phyloP scores from a whole-genome alignment of 2,888 invertebrate species.

The Cartodere bifasciata region DNA sequence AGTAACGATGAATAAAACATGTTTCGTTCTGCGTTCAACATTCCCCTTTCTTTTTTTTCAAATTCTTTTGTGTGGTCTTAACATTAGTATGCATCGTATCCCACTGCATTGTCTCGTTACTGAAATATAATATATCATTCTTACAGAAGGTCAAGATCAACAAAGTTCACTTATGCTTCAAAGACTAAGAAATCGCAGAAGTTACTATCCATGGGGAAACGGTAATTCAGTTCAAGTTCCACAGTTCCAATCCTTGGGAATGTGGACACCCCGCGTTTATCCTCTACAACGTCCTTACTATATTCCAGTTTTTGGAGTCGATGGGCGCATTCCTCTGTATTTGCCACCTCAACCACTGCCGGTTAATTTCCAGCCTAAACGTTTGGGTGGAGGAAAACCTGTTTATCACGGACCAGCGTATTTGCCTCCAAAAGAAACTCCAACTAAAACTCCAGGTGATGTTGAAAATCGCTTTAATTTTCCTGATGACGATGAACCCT shows the following conservation, averaged over 20 bases:
- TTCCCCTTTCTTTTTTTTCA: too few relatives aligned
- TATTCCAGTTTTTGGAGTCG: slow-evolving; percentile 27
- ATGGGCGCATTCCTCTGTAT: slow-evolving; percentile 25
- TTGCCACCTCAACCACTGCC: slow-evolving; percentile 28
- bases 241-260: slow-evolving; percentile 15
- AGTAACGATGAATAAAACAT: too few relatives aligned
- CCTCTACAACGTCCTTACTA: slow-evolving; percentile 28
- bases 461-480: slow-evolving; percentile 14
- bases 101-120: too few relatives aligned
- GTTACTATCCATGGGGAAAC: slow-evolving; percentile 13
- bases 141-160: too few relatives aligned
- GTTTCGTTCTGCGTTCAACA: too few relatives aligned
- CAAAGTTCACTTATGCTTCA: too few relatives aligned
- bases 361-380: slow-evolving; percentile 21
- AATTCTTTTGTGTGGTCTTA: too few relatives aligned
- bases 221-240: slow-evolving; percentile 11
- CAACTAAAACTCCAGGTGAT: slow-evolving; percentile 10
- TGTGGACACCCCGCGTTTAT: slow-evolving; percentile 25
- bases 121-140: too few relatives aligned
- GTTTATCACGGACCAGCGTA: slow-evolving; percentile 19
- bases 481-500: slow-evolving; percentile 21
- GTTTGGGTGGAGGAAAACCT: slow-evolving; percentile 20
- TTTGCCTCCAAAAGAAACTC: slow-evolving; percentile 23
- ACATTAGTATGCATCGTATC: too few relatives aligned
- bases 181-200: slow-evolving; percentile 10